Evolutionary conservation across 2,797 vertebrate genomes (phyloP).

Genomic region (Numenius phaeopus): DNA sequence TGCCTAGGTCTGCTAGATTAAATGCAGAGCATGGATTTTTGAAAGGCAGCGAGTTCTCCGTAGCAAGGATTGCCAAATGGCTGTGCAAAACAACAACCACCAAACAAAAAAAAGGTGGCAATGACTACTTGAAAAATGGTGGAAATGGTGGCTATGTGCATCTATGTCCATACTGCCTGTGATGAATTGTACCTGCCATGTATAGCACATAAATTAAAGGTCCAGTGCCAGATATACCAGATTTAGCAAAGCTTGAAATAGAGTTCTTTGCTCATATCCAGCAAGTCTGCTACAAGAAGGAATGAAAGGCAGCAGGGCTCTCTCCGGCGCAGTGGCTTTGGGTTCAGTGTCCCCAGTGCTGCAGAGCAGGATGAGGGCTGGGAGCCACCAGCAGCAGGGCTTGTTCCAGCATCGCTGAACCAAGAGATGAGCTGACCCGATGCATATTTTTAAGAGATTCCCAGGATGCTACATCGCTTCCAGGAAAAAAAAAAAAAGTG

Average conservation of each 20-base stretch:
- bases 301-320: background rate
- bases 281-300: background rate
- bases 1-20: background rate
- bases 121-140: background rate
- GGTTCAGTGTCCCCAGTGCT: rapidly evolving
- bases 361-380: too few species aligned
- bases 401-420: background rate
- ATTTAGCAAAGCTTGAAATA: background rate
- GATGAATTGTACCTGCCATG: rapidly evolving
- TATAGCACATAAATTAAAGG: background rate
- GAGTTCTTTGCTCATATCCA: rapidly evolving
- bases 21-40: background rate
- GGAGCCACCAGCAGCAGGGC: background rate
- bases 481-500: background rate
- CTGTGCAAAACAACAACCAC: background rate
- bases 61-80: background rate
- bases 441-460: background rate
- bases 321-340: rapidly evolving
- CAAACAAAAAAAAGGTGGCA: too few species aligned
- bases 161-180: background rate
- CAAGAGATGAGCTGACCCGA: background rate
- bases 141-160: rapidly evolving
- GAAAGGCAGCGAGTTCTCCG: background rate
- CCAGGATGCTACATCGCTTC: background rate
- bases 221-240: rapidly evolving